Base-by-base conservation (phyloP, 2,888 invertebrate species). In the Pardosa pseudoannulata region DNA sequence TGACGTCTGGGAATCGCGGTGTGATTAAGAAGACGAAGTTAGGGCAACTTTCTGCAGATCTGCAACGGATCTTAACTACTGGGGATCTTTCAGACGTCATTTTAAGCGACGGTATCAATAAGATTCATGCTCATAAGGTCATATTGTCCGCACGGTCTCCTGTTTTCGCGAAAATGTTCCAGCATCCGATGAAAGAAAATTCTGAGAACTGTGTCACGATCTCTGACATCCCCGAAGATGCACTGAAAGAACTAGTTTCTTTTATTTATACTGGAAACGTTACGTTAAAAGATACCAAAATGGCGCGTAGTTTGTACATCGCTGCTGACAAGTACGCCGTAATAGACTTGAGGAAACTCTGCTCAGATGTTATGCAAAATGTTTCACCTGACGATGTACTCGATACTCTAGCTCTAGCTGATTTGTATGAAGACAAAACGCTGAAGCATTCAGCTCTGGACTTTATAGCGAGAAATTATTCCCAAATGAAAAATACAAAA, bases 101-200 rank as follows among this genome's bases (percentile, higher is more conserved):
- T 3, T 13, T 65, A 29, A 65, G 29, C 16, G 65, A 28, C 29
- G 65, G 31, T 29, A 16, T 0, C 2, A 29, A 16, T 9, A 19
- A 29, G 29, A 31, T 65, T 7, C 28, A 11, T 0, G 65, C 65
- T 65, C 65, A 65, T 65, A 65, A 65, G n/a, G 1, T 65, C 11
- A 65, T 65, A 28, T 19, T 65, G n/a, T 65, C 65, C 1, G 31
- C 29, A 1, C 31, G 65, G 0, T 65, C 65, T 19, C 19, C 28
- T n/a, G 65, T 65, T 29, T 65, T 65, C 29, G 28, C 65, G 1
- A 1, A n/a, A 29, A 65, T 65, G 65, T 65, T 65, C 31, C 29
- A 28, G n/a, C 11, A 65, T 16, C 65, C 65, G 7, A 65, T 65
- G 65, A 28, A 29, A 27, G 65, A 65, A 65, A 65, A n/a, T n/a